Base-by-base conservation (phyloP, 2,888 invertebrate species). In the Metacarcinus magister region DNA sequence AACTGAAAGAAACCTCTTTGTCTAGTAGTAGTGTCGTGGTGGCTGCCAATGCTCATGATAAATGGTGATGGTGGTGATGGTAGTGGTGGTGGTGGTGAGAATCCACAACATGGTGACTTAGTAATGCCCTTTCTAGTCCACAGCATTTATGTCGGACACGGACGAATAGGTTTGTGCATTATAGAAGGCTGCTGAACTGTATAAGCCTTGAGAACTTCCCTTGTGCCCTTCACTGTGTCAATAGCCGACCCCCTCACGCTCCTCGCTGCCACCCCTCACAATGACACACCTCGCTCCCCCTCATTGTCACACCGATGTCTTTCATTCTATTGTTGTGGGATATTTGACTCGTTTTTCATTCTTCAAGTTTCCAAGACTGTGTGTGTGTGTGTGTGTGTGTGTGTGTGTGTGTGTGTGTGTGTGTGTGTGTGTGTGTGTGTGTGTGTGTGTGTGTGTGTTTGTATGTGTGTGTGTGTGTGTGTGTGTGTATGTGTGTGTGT, bases 341-440 rank as follows among this genome's bases (percentile, higher is more conserved):
- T 87, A 87, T 87, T 87, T 16, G 87, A 32, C 16, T 39, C 32
- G 87, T 87, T 87, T 39, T 87, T 87, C 87, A 87, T 87, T 87
- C 39, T 32, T 82, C 28, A 28, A 7, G 82, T 82, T 82, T n/a
- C 32, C 8, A 32, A 87, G 87, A 67, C 19, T 67, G 23, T 23
- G 67, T 67, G 67, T 67, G 67, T 67, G 67, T 67, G 67, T 67
- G 67, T 67, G 67, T 67, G 67, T 67, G 67, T 67, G 39, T 10
- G 87, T 39, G 39, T 87, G 87, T 39, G 87, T 87, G 87, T 87
- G 87, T 87, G 87, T 87, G 87, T 87, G 28, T 28, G 82, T 87
- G 82, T 87, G 82, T 87, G 28, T 75, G 82, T 39, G 39, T 39
- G 82, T 39, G 82, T 39, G 82, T 39, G 82, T 87, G 32, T 87